Evolutionary conservation across 2,797 vertebrate species (phyloP).

Genomic region (Lindbergichthys nudifrons): DNA sequence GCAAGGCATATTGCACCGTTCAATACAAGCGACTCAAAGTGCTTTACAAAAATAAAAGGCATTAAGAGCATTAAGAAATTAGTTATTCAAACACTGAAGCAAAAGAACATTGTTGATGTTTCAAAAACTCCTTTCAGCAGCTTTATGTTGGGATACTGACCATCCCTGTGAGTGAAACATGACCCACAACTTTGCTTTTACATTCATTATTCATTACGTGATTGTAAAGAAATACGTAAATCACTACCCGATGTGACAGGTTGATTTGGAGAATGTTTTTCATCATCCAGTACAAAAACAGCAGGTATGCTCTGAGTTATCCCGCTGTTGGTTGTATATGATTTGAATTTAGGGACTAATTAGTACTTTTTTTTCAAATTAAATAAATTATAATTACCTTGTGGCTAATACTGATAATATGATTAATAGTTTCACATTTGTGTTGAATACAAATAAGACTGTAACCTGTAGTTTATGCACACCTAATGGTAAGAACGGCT

Average conservation of each 20-base stretch:
- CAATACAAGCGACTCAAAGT: too few species aligned
- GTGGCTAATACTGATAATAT: too few species aligned
- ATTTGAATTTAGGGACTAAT: not conserved
- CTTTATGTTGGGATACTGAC: conserved; percentile 15
- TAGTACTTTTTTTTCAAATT: too few species aligned
- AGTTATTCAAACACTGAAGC: not conserved
- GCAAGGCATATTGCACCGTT: too few species aligned
- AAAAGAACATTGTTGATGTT: not conserved
- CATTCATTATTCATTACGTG: conserved; percentile 63
- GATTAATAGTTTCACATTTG: too few species aligned
- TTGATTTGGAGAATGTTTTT: conserved; percentile 42
- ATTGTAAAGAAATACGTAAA: conserved; percentile 45
- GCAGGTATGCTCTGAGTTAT: conserved; percentile 2
- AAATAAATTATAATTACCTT: too few species aligned
- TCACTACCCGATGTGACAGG: conserved; percentile 33
- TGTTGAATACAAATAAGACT: too few species aligned
- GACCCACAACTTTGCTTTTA: conserved; percentile 30
- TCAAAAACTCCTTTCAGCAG: not conserved
- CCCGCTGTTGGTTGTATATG: not conserved
- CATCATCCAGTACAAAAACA: conserved; percentile 10
- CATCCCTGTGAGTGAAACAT: conserved; percentile 48
- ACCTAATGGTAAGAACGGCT: not conserved
- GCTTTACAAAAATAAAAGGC: too few species aligned
- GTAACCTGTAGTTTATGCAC: not conserved
- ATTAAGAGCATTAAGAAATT: too few species aligned